phyloP scores from a whole-genome alignment of 2,888 invertebrate genomes.

The Drosophila setosimentum region DNA sequence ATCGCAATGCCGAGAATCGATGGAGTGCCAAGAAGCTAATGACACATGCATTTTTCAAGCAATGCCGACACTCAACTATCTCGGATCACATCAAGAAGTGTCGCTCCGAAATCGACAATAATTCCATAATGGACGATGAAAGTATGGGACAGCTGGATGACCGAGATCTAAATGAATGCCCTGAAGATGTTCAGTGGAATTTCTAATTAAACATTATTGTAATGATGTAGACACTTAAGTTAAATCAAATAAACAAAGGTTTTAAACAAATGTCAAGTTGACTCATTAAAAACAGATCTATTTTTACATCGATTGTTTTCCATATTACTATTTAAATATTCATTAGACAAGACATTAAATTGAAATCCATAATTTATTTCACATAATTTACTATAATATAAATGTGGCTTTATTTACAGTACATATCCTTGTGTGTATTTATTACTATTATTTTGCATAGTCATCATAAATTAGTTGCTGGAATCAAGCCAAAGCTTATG shows the following conservation, averaged over 20 bases:
- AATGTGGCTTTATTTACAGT: conserved; percentile 73
- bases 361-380: conserved; percentile 50
- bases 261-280: conserved; percentile 5
- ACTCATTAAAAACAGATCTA: not conserved
- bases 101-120: conserved; percentile 76
- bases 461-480: conserved; percentile 37
- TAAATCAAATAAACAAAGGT: conserved; percentile 23
- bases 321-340: not conserved
- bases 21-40: conserved; percentile 90
- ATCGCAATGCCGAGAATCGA: conserved; percentile 89
- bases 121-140: conserved; percentile 75
- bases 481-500: conserved; percentile 64
- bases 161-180: conserved; percentile 2
- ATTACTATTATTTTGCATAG: conserved; percentile 31
- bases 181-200: conserved; percentile 47
- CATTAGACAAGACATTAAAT: conserved; percentile 1
- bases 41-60: conserved; percentile 92
- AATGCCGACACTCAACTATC: conserved; percentile 84
- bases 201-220: conserved; percentile 39
- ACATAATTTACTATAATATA: conserved; percentile 61
- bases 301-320: not conserved
- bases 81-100: conserved; percentile 81
- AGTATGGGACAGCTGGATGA: conserved; percentile 14
- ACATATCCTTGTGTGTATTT: conserved; percentile 35
- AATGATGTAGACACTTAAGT: conserved; percentile 13